Evolutionary conservation across 2,113 vertebrate species (phyloP).

Genomic region (Atrichornis clamosus): DNA sequence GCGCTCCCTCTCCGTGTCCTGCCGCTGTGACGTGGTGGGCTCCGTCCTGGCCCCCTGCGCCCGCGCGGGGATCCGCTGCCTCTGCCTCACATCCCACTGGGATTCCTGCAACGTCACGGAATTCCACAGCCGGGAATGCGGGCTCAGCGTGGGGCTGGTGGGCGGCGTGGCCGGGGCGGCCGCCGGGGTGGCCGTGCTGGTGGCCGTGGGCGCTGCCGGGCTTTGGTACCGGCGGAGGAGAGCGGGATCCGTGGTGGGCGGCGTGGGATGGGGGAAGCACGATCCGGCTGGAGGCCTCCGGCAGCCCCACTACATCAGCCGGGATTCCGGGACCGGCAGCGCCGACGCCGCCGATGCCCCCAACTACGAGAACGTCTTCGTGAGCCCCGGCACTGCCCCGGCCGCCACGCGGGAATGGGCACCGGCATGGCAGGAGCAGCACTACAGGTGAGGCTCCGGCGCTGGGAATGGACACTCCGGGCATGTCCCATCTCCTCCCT

Average conservation of each 20-base stretch:
- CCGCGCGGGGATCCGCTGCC: accelerated
- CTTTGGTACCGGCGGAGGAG: background rate
- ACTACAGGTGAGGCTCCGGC: background rate
- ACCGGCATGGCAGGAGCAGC: background rate
- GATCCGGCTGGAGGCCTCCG: accelerated
- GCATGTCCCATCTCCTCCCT: accelerated
- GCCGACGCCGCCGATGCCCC: accelerated
- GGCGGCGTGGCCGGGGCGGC: background rate
- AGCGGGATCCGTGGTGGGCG: accelerated
- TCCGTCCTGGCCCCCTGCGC: background rate
- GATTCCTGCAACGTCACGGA: accelerated
- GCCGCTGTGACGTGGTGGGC: background rate
- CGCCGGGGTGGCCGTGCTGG: accelerated
- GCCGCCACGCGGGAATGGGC: accelerated
- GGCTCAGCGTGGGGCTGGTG: accelerated
- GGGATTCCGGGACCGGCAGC: accelerated
- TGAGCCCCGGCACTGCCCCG: background rate
- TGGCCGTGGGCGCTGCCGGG: background rate
- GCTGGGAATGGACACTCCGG: accelerated
- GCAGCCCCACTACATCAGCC: slow-evolving; percentile 54
- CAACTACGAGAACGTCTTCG: slow-evolving; percentile 69
- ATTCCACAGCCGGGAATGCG: background rate
- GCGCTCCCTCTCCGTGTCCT: background rate
- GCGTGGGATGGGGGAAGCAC: accelerated
- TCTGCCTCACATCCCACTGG: accelerated